These are phyloP conservation scores for Salpingus planirostris DNA, from an alignment of 2,888 invertebrate genomes.

Conservation along the genomic window DNA sequence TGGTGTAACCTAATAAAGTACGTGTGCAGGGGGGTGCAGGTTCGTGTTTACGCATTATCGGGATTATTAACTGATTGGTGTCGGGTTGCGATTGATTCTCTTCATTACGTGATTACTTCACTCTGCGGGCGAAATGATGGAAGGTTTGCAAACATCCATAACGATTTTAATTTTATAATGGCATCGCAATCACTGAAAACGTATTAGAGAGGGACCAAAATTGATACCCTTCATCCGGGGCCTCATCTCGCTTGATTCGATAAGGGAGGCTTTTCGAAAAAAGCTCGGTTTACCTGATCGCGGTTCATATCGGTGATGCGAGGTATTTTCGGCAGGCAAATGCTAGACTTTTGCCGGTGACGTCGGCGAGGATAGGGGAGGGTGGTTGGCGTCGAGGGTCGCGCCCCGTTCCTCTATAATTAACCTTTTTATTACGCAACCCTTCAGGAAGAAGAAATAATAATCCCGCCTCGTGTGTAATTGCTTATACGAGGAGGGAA, in stretches of 20 bases:
- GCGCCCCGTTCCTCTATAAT: conserved; percentile 32
- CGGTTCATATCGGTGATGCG: too few species aligned
- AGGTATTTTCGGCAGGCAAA: too few species aligned
- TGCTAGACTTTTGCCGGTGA: too few species aligned
- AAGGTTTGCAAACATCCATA: conserved; percentile 16
- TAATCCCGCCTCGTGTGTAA: conserved; percentile 27
- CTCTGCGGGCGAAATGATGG: conserved; percentile 11
- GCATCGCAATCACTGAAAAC: too few species aligned
- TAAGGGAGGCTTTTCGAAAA: too few species aligned
- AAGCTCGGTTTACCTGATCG: too few species aligned
- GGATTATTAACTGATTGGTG: conserved; percentile 39
- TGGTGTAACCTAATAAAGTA: conserved; percentile 30
- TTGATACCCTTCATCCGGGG: too few species aligned
- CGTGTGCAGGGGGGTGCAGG: conserved; percentile 10
- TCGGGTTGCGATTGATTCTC: conserved; percentile 35
- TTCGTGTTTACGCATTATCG: conserved; percentile 31
- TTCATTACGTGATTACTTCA: conserved; percentile 34
- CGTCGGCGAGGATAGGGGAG: too few species aligned
- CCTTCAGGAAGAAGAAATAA: conserved; percentile 37
- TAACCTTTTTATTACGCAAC: conserved; percentile 37
- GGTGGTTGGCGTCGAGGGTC: too few species aligned
- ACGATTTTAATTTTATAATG: conserved; percentile 14
- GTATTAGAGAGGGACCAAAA: too few species aligned
- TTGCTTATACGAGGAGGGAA: conserved; percentile 30
- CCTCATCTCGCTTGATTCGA: too few species aligned